phyloP scores from a whole-genome alignment of 2,888 invertebrate species.

The Vesta saturnalis region DNA sequence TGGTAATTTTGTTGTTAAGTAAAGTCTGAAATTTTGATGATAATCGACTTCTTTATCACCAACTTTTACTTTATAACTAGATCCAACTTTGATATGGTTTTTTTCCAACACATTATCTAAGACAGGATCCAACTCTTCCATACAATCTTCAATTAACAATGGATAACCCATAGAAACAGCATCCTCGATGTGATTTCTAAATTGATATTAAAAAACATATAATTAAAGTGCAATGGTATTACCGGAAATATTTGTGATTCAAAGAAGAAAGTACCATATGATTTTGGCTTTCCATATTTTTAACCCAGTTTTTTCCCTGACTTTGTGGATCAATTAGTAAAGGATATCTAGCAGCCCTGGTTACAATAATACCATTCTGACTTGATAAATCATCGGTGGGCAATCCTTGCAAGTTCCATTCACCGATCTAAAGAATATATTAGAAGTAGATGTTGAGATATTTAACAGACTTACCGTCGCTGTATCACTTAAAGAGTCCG shows the following conservation, averaged over 20 bases:
- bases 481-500: conserved; percentile 81
- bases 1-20: conserved; percentile 87
- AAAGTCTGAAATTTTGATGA: conserved; percentile 74
- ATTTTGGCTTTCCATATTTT: conserved; percentile 80
- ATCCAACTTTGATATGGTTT: conserved; percentile 87
- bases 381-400: conserved; percentile 90
- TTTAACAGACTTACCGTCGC: conserved; percentile 65
- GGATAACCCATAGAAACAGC: conserved; percentile 83
- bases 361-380: conserved; percentile 92
- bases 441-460: neutral
- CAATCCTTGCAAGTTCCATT: conserved; percentile 91
- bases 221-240: neutral
- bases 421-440: conserved; percentile 72
- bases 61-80: conserved; percentile 81
- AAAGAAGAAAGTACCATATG: conserved; percentile 73
- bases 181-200: conserved; percentile 86
- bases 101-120: conserved; percentile 87
- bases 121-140: conserved; percentile 86
- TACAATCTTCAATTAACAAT: conserved; percentile 85
- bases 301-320: conserved; percentile 93
- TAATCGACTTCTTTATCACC: conserved; percentile 88
- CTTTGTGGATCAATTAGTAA: conserved; percentile 91
- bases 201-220: neutral
- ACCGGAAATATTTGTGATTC: conserved; percentile 70
- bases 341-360: conserved; percentile 84